phyloP scores from a whole-genome alignment of 2,797 vertebrate genomes.

The Lycodopsis pacificus region DNA sequence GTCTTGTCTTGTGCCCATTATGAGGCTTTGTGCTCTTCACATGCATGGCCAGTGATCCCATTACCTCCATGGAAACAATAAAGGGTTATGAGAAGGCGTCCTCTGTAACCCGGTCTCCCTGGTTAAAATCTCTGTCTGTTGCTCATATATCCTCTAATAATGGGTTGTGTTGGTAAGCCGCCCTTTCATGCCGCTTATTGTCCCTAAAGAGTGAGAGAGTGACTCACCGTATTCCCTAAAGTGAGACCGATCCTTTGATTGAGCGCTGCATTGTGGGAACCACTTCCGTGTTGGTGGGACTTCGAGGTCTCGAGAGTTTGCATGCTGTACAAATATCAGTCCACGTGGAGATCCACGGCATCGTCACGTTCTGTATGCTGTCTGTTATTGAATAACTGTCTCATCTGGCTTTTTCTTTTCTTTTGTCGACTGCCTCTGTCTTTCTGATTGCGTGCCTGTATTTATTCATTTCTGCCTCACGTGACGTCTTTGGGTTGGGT shows the following conservation, averaged over 20 bases:
- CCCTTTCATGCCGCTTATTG: slow-evolving; percentile 66
- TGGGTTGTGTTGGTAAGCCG: slow-evolving; percentile 66
- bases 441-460: background rate
- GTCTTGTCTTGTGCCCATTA: slow-evolving; percentile 69
- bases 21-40: slow-evolving; percentile 72
- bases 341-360: background rate
- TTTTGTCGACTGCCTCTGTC: background rate
- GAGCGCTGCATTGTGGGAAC: slow-evolving; percentile 21
- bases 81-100: slow-evolving; percentile 73
- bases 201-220: slow-evolving; percentile 56
- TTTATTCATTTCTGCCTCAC: background rate
- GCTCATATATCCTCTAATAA: slow-evolving; percentile 74
- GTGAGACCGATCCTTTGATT: slow-evolving; percentile 57
- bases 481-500: background rate
- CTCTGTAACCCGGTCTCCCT: slow-evolving; percentile 58
- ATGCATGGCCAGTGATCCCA: slow-evolving; percentile 69
- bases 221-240: slow-evolving; percentile 70
- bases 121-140: slow-evolving; percentile 70
- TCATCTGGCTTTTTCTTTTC: background rate
- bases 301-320: slow-evolving; percentile 33
- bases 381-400: too few relatives aligned
- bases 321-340: background rate
- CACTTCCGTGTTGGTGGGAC: slow-evolving; percentile 13
- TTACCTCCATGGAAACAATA: slow-evolving; percentile 81
- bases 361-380: background rate